Percentiles rank a stretch among this genome's conserved stretches.
Evolutionary conservation across 1,140 invertebrate species (phyloP).

Genomic region (Polypedilum vanderplanki): DNA sequence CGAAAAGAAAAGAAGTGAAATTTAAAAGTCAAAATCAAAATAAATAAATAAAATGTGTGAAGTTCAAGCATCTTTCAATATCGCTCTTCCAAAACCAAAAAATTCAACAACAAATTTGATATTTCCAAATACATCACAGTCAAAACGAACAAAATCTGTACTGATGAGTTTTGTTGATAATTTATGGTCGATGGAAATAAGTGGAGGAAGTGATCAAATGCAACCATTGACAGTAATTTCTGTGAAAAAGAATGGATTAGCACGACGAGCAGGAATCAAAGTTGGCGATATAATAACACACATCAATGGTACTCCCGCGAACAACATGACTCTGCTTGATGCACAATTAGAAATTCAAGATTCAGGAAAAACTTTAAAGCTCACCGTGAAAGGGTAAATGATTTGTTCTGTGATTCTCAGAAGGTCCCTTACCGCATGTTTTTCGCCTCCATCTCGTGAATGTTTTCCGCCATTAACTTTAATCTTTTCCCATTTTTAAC

Average conservation of each 20-base stretch:
- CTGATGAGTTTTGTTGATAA: conserved; percentile 43
- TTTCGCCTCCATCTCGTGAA: no score
- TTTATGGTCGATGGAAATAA: conserved; percentile 44
- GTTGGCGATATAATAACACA: conserved; percentile 42
- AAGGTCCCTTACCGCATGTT: no score
- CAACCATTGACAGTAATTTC: conserved; percentile 42
- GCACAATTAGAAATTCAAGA: conserved; percentile 39
- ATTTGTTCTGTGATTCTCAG: no score
- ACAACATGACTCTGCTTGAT: conserved; percentile 41
- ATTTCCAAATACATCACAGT: neutral
- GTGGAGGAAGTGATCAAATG: conserved; percentile 41
- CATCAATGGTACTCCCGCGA: conserved; percentile 40
- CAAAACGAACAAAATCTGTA: conserved; percentile 33
- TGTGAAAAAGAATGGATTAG: conserved; percentile 39
- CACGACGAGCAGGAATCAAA: conserved; percentile 40
- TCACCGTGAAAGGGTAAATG: conserved; percentile 41
- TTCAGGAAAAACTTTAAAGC: conserved; percentile 38
- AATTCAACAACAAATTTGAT: neutral
- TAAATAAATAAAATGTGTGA: neutral
- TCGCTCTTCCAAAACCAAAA: neutral
- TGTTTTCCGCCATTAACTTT: neutral
- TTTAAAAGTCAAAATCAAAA: neutral
- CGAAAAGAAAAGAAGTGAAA: neutral
- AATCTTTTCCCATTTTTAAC: conserved; percentile 1
- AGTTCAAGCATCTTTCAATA: neutral